These are phyloP conservation scores for Ctenopoma multispine DNA, from an alignment of 2,797 vertebrate species.

Conservation along the genomic window DNA sequence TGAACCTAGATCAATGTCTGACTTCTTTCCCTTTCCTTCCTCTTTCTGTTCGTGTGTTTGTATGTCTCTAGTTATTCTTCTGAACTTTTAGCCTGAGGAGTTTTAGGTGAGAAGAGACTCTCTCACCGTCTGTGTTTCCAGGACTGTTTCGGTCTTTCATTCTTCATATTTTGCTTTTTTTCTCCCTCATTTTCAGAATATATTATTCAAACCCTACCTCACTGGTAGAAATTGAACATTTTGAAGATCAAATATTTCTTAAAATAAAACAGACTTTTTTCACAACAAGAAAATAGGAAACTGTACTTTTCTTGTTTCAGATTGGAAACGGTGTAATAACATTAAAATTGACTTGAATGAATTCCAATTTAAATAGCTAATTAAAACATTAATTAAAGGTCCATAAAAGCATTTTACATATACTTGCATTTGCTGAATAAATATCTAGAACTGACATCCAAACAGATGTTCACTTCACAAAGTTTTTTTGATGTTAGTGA, in stretches of 20 bases:
- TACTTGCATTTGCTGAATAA: too few species aligned
- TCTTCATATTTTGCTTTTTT: constrained; percentile 11
- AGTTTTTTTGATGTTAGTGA: too few species aligned
- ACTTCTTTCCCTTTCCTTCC: constrained; percentile 8
- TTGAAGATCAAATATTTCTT: too few species aligned
- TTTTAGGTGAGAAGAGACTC: not conserved
- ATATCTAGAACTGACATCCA: too few species aligned
- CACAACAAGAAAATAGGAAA: not conserved
- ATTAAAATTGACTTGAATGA: too few species aligned
- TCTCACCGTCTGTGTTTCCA: not conserved
- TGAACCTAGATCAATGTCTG: constrained; percentile 47
- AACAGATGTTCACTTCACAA: too few species aligned
- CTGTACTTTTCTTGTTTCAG: not conserved
- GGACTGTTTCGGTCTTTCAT: not conserved
- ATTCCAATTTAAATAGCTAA: too few species aligned
- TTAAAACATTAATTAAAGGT: too few species aligned
- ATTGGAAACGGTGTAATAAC: not conserved
- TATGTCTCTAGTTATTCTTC: constrained; percentile 17
- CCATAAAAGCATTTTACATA: too few species aligned
- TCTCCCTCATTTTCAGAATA: not conserved
- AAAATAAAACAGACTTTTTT: not conserved
- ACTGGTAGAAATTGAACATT: not conserved
- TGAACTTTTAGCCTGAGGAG: constrained; percentile 26
- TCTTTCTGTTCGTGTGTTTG: constrained; percentile 20
- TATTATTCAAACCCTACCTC: not conserved